phyloP scores from a whole-genome alignment of 2,888 invertebrate species.

The Ochropleura leucogaster region DNA sequence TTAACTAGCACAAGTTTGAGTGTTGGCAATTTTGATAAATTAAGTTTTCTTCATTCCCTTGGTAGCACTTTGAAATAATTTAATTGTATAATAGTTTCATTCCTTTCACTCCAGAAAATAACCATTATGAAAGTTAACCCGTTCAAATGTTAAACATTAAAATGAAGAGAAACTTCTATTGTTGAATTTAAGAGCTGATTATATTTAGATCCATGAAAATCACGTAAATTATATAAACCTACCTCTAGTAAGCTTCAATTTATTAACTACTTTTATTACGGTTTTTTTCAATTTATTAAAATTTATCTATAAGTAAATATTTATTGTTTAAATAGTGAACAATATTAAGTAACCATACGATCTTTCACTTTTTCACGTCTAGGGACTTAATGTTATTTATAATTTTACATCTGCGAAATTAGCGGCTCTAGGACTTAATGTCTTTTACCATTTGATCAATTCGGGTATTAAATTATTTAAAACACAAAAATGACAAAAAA shows the following conservation, averaged over 20 bases:
- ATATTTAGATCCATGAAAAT: neutral
- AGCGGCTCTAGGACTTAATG: too few species aligned
- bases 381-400: too few species aligned
- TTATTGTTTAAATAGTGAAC: too few species aligned
- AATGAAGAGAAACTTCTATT: neutral
- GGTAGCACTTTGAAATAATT: slow-evolving; percentile 7
- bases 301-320: too few species aligned
- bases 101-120: neutral
- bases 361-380: too few species aligned
- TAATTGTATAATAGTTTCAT: slow-evolving; percentile 7
- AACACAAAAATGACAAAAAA: too few species aligned
- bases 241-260: neutral
- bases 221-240: neutral
- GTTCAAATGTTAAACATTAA: neutral
- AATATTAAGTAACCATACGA: too few species aligned
- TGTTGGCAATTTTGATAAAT: slow-evolving; percentile 23
- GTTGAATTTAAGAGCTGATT: neutral
- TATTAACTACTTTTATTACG: too few species aligned
- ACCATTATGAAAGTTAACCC: neutral
- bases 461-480: too few species aligned
- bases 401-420: too few species aligned
- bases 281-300: too few species aligned
- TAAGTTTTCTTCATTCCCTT: slow-evolving; percentile 12
- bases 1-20: slow-evolving; percentile 12
- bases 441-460: too few species aligned